Evolutionary conservation across 2,113 vertebrate species (phyloP).

Genomic region (Melospiza georgiana): DNA sequence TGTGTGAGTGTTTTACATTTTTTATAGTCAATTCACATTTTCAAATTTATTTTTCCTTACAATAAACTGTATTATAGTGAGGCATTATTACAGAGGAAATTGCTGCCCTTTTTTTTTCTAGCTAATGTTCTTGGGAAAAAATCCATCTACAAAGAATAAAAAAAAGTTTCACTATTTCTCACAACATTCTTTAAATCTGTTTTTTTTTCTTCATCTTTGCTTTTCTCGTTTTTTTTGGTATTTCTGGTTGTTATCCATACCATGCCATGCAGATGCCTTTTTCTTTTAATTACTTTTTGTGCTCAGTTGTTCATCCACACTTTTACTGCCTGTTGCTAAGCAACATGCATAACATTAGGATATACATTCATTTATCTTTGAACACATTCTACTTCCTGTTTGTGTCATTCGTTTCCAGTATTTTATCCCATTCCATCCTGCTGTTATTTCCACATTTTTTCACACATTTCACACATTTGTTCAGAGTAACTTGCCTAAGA

Average conservation of each 20-base stretch:
- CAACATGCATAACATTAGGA: constrained; percentile 63
- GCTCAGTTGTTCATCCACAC: constrained; percentile 58
- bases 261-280: constrained; percentile 31
- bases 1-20: neutral
- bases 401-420: constrained; percentile 10
- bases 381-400: constrained; percentile 14
- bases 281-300: constrained; percentile 69
- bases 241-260: constrained; percentile 30
- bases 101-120: neutral
- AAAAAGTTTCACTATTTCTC: constrained; percentile 14
- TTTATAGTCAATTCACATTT: neutral
- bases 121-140: neutral
- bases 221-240: constrained; percentile 26
- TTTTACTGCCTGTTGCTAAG: constrained; percentile 72
- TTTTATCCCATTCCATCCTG: constrained; percentile 16
- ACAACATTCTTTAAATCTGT: constrained; percentile 9
- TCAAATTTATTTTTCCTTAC: neutral
- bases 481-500: neutral
- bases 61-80: neutral
- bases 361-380: constrained; percentile 48
- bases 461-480: neutral
- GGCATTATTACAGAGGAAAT: neutral
- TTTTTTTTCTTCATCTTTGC: constrained; percentile 19
- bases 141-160: neutral
- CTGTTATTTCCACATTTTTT: neutral